Base-by-base conservation (phyloP, 2,797 vertebrate species). In the Geotria australis region DNA sequence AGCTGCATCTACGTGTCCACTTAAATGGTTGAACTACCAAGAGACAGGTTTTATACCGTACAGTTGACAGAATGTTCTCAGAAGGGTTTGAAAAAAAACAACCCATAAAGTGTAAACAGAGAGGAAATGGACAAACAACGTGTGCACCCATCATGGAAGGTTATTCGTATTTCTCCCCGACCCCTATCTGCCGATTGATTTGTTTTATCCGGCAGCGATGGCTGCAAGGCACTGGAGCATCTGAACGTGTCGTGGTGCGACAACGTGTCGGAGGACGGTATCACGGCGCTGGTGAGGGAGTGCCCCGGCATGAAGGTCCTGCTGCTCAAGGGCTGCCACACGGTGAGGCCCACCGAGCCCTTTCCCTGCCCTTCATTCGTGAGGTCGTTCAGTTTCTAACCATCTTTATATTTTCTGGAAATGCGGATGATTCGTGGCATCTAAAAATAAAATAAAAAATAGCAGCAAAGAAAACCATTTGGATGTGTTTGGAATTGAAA, bases 201-300 rank as follows among this genome's bases (percentile, higher is more conserved):
- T 24, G 51, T 9, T 55, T 9, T n/a, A n/a, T 55, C 55, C n/a
- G 57, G 64, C 70, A 88, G 83, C 60, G 83, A 86, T 63, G 81
- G 82, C 69, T 86, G 81, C 78, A 76, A 76, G 66, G 76, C 74
- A 74, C 73, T 88, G 73, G 81, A 88, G 73, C 76, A 78, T 69
- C 70, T 88, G 72, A 88, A 85, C 71, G 75, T 88, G 65, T 88
- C 83, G 3, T 88, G 82, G 83, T 88, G 82, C 61, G 83, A 86
- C 68, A 81, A 85, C 73, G 80, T 88, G 72, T 81, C 79, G 1
- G 81, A 83, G 63, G 83, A 86, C 24, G 83, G 81, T 63, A 73
- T 88, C 7, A 82, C 85, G 71, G 79, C 79, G 46, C 72, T 86
- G 66, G 79, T 82, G 59, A 72, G 80, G 64, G 83, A 81, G 58